Evolutionary conservation across 2,797 vertebrate species (phyloP), one percentile per base, ranked within the genome.

Genomic region (Gila robusta): DNA sequence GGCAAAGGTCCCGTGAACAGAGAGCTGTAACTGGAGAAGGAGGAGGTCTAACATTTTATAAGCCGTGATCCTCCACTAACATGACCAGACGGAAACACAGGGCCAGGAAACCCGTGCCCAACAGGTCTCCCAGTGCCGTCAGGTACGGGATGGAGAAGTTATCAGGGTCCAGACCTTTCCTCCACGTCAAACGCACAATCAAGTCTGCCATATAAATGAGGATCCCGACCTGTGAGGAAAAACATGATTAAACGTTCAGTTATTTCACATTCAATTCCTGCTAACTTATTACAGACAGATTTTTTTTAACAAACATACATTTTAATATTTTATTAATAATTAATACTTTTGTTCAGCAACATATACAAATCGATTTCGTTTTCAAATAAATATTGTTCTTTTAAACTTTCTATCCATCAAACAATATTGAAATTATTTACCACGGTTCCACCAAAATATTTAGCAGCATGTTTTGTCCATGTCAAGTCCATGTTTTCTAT

Each of bases 111-210:
- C 97, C 96, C 0, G 98, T 99, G 70, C 98, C 98, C 81, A 99
- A 94, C 87, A 99, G 94, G 91, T 99, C 98, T 1, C 98, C 98
- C 67, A 98, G 91, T 2, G 98, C 98, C 0, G 98, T 99, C 94
- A 99, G 96, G 95, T 99, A 99, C 4, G 98, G 98, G 93, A 99
- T 99, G 87, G 97, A 99, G 94, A 97, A 98, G 90, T 97, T 99
- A 90, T 99, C 98, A 0, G 98, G 98, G 85, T 99, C 98, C 93
- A 98, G 93, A 2, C 96, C 95, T 87, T 94, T 94, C 89, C 96
- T 94, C 98, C 98, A 99, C 92, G 96, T 96, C 85, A 96, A 84
- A 35, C 97, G 96, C 32, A 98, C 96, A 0, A 98, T 95, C 85
- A 98, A 92, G 90, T 99, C 98, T 0, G 97, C 97, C 28, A 96